Base-by-base conservation (phyloP, 2,113 vertebrate genomes). In the Pagrus major region DNA sequence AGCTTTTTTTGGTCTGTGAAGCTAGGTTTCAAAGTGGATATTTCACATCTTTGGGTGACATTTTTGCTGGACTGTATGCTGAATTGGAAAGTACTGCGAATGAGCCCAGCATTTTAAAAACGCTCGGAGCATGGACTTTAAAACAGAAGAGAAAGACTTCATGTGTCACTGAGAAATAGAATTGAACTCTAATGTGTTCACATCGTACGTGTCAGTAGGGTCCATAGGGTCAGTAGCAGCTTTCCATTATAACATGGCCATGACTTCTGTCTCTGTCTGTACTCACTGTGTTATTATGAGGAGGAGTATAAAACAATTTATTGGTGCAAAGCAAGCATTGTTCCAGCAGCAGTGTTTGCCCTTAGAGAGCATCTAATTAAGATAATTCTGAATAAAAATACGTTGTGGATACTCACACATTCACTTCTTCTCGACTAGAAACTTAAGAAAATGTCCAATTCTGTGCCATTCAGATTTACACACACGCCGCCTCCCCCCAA, bases 1-100 rank as follows among this genome's bases (percentile, higher is more conserved):
- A 33, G 74, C 73, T 83, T 79, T 72, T 73, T 80, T 85, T 35
- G 65, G 56, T 80, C 49, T 66, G 55, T 46, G 37, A 42, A 76
- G 35, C n/a, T 52, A 9, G n/a, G n/a, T n/a, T n/a, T n/a, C n/a
- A n/a, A 52, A 65, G 44, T 47, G 67, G 3, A 1, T 49, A 68
- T 81, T 67, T 65, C 15, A 55, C 29, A 64, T 73, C 9, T 82
- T 76, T 61, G 42, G 33, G 39, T 71, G 41, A 68, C 15, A 7
- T 58, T 74, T 73, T 56, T 64, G n/a, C 44, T 71, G 71, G 23
- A 20, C 23, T 67, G 20, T 41, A 47, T 78, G 61, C 71, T 55
- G 16, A 73, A 25, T 54, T 4, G 1, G 5, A 61, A 33, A 63
- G 7, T 29, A 16, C 54, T 47, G 46, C 1, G 37, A 74, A 67